Conservation (phyloP, 2,888 invertebrate genomes). For the Keiferia lycopersicella region DNA sequence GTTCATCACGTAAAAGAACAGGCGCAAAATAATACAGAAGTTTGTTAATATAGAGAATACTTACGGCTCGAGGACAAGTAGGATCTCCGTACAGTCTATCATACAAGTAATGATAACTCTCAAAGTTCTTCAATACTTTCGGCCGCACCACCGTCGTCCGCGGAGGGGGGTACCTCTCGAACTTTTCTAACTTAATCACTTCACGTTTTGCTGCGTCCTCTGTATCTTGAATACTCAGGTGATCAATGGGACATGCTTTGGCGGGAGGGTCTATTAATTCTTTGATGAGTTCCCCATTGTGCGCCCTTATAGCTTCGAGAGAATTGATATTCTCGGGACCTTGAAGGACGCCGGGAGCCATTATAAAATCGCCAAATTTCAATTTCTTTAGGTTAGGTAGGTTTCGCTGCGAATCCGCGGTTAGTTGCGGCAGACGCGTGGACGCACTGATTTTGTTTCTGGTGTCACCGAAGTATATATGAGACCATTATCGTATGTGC, state of each 20-base stretch:
- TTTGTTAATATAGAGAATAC: conserved; percentile 36
- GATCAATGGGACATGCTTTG: conserved; percentile 56
- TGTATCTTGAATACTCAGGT: conserved; percentile 33
- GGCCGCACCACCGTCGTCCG: conserved; percentile 57
- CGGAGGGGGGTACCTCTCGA: conserved; percentile 46
- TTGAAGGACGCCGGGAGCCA: conserved; percentile 68
- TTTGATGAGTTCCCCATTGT: conserved; percentile 45
- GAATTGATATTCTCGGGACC: conserved; percentile 54
- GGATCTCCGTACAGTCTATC: conserved; percentile 63
- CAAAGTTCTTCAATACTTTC: conserved; percentile 67
- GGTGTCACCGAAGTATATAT: conserved; percentile 63
- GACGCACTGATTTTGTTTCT: conserved; percentile 55
- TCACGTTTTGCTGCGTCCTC: conserved; percentile 13
- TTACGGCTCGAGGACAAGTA: conserved; percentile 66
- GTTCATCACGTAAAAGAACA: background rate
- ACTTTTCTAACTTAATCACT: conserved; percentile 38
- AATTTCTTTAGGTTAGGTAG: too few relatives aligned
- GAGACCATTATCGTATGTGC: conserved; percentile 56
- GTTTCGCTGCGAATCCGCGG: background rate
- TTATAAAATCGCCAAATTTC: conserved; percentile 37
- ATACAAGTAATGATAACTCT: conserved; percentile 62
- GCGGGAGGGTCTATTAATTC: conserved; percentile 38
- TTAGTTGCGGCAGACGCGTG: conserved; percentile 48
- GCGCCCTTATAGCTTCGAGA: conserved; percentile 42
- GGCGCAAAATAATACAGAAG: background rate